These are phyloP conservation scores for Luffia ferchaultella DNA, from an alignment of 2,888 invertebrate species.

Conservation along the genomic window DNA sequence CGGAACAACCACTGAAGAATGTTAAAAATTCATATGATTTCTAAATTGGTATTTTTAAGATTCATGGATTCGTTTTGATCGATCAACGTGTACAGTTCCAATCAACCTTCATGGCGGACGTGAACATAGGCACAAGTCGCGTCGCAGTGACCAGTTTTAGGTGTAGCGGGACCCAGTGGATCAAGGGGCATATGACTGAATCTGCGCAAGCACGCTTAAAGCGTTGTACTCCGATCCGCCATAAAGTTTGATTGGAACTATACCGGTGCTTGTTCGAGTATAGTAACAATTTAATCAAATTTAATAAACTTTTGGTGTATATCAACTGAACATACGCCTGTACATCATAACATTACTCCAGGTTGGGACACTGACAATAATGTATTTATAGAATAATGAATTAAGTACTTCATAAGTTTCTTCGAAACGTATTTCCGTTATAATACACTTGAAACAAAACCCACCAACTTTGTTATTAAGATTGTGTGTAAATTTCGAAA, in stretches of 20 bases:
- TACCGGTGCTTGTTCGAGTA: not conserved
- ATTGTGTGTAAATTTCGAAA: constrained; percentile 16
- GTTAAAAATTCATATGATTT: no score
- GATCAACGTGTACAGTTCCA: no score
- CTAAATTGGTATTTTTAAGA: no score
- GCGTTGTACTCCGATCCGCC: no score
- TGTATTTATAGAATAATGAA: not conserved
- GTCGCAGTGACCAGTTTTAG: no score
- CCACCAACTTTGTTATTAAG: constrained; percentile 12
- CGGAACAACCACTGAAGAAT: no score
- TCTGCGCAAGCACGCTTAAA: no score
- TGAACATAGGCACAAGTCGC: no score
- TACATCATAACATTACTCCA: not conserved
- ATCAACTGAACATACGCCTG: not conserved
- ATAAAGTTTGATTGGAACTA: not conserved
- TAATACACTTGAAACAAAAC: not conserved
- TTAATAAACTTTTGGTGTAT: not conserved
- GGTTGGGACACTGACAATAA: not conserved
- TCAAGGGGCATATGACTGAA: no score
- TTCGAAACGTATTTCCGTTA: not conserved
- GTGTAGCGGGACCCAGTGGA: no score
- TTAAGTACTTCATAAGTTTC: not conserved
- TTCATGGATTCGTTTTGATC: no score
- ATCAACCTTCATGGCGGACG: no score
- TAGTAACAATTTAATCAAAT: not conserved